phyloP scores from a whole-genome alignment of 2,888 invertebrate species.

The Phragmatobia fuliginosa region DNA sequence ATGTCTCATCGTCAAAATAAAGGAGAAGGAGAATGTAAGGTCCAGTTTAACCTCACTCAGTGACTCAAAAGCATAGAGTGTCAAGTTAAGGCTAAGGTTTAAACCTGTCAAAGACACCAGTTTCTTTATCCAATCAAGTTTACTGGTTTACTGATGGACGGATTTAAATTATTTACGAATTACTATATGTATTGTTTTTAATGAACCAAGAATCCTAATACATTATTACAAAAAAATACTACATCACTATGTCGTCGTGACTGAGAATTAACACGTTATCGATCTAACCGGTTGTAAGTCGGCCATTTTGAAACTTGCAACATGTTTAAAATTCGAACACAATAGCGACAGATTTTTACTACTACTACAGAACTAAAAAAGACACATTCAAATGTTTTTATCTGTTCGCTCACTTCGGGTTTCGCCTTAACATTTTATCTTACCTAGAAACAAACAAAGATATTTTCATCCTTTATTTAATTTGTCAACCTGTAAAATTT shows the following conservation, averaged over 20 bases:
- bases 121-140: no score
- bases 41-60: no score
- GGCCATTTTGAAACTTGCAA: conserved; percentile 2
- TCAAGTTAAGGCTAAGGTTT: no score
- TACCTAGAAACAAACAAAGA: background rate
- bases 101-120: no score
- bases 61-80: no score
- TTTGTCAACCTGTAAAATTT: background rate
- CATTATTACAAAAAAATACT: background rate
- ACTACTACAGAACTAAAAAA: background rate
- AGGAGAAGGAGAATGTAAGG: no score
- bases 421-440: background rate
- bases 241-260: background rate
- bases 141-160: background rate
- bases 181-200: background rate
- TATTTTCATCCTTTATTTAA: background rate
- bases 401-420: background rate
- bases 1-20: background rate
- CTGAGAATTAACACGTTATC: background rate
- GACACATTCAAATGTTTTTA: background rate
- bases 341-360: background rate
- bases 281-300: background rate
- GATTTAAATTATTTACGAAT: no score
- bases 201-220: background rate
- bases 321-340: background rate